These are phyloP conservation scores for Liodrosophila aerea DNA, from an alignment of 2,888 invertebrate genomes.

Conservation along the genomic window DNA sequence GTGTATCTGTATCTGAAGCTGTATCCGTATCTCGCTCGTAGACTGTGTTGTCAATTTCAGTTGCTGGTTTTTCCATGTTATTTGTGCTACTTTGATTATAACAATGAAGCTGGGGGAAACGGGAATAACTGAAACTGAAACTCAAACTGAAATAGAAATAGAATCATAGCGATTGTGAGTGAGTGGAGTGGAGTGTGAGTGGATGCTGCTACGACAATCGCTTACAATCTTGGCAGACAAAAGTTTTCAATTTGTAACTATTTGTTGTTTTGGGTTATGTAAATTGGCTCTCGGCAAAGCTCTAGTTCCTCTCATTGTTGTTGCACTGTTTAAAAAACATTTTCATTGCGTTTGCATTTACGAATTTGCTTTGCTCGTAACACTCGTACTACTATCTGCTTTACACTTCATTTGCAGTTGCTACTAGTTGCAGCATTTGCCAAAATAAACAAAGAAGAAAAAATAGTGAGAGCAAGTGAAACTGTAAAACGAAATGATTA, in stretches of 20 bases:
- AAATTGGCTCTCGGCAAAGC: constrained; percentile 59
- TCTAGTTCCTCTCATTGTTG: constrained; percentile 14
- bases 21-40: constrained; percentile 28
- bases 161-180: constrained; percentile 1
- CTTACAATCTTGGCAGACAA: constrained; percentile 74
- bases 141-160: constrained; percentile 22
- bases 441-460: constrained; percentile 36
- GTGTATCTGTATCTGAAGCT: constrained; percentile 25
- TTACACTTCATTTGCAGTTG: constrained; percentile 71
- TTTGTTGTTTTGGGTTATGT: constrained; percentile 76
- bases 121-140: constrained; percentile 17
- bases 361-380: constrained; percentile 2
- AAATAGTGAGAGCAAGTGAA: too few relatives aligned
- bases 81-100: constrained; percentile 74
- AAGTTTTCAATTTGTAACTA: constrained; percentile 76
- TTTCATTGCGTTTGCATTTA: constrained; percentile 61
- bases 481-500: too few relatives aligned
- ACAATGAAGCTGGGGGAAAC: constrained; percentile 54
- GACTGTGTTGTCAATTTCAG: constrained; percentile 47
- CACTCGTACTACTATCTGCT: constrained; percentile 44
- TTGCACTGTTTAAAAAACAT: constrained; percentile 54
- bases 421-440: constrained; percentile 31
- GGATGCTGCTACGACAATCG: constrained; percentile 61
- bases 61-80: constrained; percentile 64
- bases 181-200: background rate